Evolutionary conservation across 2,888 invertebrate genomes (phyloP).

Genomic region (Harpalus rufipes): DNA sequence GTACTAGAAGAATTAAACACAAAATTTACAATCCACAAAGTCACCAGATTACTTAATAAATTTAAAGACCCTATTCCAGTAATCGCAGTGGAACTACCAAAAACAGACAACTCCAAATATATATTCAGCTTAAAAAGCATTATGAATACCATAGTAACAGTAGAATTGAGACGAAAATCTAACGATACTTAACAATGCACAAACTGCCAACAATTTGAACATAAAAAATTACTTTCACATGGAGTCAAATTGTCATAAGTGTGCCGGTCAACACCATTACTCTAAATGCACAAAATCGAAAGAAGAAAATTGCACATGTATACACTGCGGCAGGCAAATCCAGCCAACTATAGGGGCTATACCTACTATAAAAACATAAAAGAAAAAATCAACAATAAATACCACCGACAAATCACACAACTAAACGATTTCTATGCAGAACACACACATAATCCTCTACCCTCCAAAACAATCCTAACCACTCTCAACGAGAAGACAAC

Average conservation of each 20-base stretch:
- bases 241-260: not conserved
- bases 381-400: not conserved
- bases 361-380: no score
- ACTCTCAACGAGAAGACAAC: not conserved
- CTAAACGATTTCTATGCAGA: not conserved
- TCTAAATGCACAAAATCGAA: no score
- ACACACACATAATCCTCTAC: not conserved
- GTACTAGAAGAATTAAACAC: not conserved
- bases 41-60: no score
- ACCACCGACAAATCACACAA: not conserved
- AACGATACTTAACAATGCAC: no score
- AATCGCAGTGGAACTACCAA: no score
- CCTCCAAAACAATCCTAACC: not conserved
- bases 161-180: no score
- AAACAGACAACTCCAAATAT: no score
- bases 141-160: no score
- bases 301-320: not conserved
- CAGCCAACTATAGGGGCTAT: constrained; percentile 18
- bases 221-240: not conserved
- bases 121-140: no score
- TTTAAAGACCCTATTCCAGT: no score
- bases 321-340: not conserved
- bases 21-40: constrained; percentile 5
- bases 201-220: no score
- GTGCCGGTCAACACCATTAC: not conserved